Evolutionary conservation across 2,888 invertebrate species (phyloP), one percentile per base, ranked within the genome.

Genomic region (Amphipoea lucens): DNA sequence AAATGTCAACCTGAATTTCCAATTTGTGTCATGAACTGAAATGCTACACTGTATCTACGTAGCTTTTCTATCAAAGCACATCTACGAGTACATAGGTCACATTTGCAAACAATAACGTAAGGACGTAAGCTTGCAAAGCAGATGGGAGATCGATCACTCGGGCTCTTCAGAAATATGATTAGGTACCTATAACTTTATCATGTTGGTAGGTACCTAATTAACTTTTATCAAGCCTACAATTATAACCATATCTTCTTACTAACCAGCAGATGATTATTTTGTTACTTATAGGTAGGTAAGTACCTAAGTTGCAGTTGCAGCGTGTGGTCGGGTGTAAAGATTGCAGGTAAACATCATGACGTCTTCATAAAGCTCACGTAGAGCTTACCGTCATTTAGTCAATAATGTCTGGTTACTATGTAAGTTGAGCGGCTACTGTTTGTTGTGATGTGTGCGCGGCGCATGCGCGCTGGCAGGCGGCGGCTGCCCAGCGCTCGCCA

Each of bases 401-500:
- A 94, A 95, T 95, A 95, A 88, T 88, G 87, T 85, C 89, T 90
- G 87, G 92, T 90, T 89, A 90, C 91, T 88, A 87, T 81, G 84
- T 81, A 82, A 86, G 85, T 87, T 82, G 71, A 82, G 76, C 72
- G 67, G 88, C 89, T 87, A 90, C 91, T 93, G 94, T 95, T 93
- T 93, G 93, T 93, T 93, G 91, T 92, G 89, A 83, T 90, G 91
- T 87, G 83, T 78, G 88, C 79, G 83, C 79, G 84, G 90, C 95
- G 95, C 95, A 95, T 95, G 96, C 95, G 95, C 84, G 83, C 66
- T 79, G 67, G 60, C 77, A 74, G 79, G 78, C 74, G 84, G 82
- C 78, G 81, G 88, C 82, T 87, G 88, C 76, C 84, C 81, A 83
- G 82, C 85, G 80, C 82, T 80, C 84, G 85, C 81, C 86, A 86